Conservation (phyloP, 2,888 invertebrate species). For the Trachelus iudaicus region DNA sequence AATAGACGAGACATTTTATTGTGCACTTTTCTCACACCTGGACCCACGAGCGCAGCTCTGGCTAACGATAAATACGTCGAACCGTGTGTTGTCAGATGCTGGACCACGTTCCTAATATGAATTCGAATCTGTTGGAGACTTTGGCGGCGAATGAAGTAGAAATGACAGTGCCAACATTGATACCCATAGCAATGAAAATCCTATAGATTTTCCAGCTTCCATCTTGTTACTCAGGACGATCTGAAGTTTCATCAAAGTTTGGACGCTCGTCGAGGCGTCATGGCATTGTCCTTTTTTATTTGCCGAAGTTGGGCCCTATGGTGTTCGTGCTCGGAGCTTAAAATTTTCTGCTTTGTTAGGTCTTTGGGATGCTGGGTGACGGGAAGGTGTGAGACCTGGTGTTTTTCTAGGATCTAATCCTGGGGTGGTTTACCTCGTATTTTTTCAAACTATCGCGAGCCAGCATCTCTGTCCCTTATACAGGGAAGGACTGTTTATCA, state of each 20-base stretch:
- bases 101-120: neutral
- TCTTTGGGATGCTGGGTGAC: neutral
- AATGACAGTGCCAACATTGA: neutral
- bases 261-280: neutral
- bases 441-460: constrained; percentile 28
- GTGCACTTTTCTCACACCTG: constrained; percentile 59
- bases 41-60: constrained; percentile 24
- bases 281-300: neutral
- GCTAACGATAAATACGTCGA: constrained; percentile 5
- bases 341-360: constrained; percentile 33
- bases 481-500: constrained; percentile 43
- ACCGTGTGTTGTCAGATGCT: neutral
- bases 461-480: constrained; percentile 24
- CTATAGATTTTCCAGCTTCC: neutral
- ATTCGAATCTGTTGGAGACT: neutral
- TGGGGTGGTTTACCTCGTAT: constrained; percentile 24
- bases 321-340: constrained; percentile 32
- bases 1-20: constrained; percentile 56
- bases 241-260: neutral
- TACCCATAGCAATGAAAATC: neutral
- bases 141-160: neutral
- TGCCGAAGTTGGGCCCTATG: neutral
- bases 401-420: constrained; percentile 43
- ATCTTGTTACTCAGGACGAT: neutral
- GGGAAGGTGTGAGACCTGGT: constrained; percentile 27